Evolutionary conservation across 2,888 invertebrate genomes (phyloP), one percentile per base, ranked within the genome.

Genomic region (Idaea dimidiata): DNA sequence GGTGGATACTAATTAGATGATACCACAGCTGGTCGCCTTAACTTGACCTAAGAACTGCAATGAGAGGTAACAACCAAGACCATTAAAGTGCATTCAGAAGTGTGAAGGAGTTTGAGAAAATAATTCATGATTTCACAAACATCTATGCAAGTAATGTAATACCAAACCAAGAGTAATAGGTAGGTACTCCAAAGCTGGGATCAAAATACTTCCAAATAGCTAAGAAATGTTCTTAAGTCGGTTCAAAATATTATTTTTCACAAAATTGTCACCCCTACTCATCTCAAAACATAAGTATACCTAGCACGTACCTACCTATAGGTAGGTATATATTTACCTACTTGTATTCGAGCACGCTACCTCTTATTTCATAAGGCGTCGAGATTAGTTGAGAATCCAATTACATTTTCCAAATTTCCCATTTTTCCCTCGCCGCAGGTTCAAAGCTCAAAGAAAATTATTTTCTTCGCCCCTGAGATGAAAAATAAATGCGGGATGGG

Each of bases 381-480:
- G 85, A 86, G 90, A 89, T 89, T 88, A 88, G 84, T 87, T 81
- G 79, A 79, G 86, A 91, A 91, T 91, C 90, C 91, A 91, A 92
- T 92, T 91, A 90, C 87, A 86, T 89, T 90, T 91, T 86, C 86
- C 76, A 87, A 89, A 89, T 87, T 86, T 89, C 86, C 82, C 84
- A 87, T 88, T 89, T 90, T 89, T 88, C 85, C 85, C 82, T 79
- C 83, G 81, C 80, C 82, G 84, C 83, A 82, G 86, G 90, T 89
- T 90, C 90, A 90, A 87, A 91, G 90, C 89, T 90, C 88, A 87
- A 77, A 78, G 90, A 88, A 91, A 92, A 91, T 91, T 87, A 91
- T 92, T 91, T 91, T 89, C 88, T 82, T 83, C 84, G 81, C 84
- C 86, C 88, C 83, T 79, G 89, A 89, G 87, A 91, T 91, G 91